Evolutionary conservation across 2,888 invertebrate species (phyloP), one percentile per base, ranked within the genome.

Genomic region (Caenorhabditis becei): DNA sequence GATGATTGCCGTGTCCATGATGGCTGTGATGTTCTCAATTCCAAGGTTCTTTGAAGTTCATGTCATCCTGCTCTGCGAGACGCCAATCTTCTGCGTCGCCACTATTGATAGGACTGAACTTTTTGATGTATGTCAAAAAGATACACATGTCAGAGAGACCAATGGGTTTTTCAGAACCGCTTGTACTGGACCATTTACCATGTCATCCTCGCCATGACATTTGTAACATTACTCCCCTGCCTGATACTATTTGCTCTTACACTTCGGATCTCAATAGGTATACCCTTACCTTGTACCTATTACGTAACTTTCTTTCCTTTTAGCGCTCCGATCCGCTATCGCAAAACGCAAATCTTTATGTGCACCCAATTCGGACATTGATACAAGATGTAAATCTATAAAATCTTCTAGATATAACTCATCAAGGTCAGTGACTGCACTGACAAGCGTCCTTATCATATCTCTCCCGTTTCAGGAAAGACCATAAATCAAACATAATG

Each of bases 11-110:
- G 89, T 90, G 8, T 87, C 87, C 0, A 53, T 87, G 8, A 70
- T 89, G 71, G 90, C 90, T 2, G 79, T 89, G 37, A 59, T 90
- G 63, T 90, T 90, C 79, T 88, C 88, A 4, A 56, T 88, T 37
- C 90, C 90, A 14, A 77, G 90, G 18, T 89, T 89, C 83, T 90
- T 90, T 77, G 90, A 90, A 71, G 90, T 90, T 11, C 83, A 87
- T 18, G 88, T 85, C 11, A 58, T 72, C 18, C n/a, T 69, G 5
- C 51, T 67, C 37, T 83, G 80, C 51, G 75, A 84, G 5, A 49
- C 58, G 16, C 32, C 49, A 3, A 32, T 47, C n/a, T 61, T 49
- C n/a, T 83, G 79, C 28, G 69, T 82, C 23, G 71, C 83, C 37
- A 77, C 75, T 11, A 82, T 82, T 32, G 83, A 84, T 54, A 51